Base-by-base conservation (phyloP, 2,113 vertebrate species). In the Catagonus wagneri region DNA sequence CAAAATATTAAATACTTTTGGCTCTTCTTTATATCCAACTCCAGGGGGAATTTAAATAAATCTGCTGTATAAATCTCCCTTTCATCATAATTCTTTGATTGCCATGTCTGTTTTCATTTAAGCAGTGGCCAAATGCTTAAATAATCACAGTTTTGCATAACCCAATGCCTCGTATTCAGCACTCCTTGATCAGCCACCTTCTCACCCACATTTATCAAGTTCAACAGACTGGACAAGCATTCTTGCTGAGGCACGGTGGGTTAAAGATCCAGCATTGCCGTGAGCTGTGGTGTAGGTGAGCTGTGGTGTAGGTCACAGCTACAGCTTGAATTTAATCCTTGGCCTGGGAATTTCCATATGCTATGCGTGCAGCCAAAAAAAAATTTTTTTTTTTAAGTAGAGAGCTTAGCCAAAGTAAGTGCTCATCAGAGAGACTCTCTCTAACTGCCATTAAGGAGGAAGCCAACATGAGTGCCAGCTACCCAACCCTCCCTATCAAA, bases 21-120 rank as follows among this genome's bases (percentile, higher is more conserved):
- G 78, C 56, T 95, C 85, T 80, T 92, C 72, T 78, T 88, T 60
- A 71, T 66, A 23, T 34, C 52, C 22, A 60, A 69, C 10, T 81
- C 54, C 12, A 69, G 23, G 14, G 8, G 29, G n/a, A n/a, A n/a
- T 44, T 90, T 90, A 72, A 89, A 66, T 20, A 27, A 76, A 63
- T 39, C 36, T 65, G 11, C 22, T 17, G 20, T 27, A 16, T 8
- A 90, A 52, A 44, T 75, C 50, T 68, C 20, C 12, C 22, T 81
- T 50, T 61, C 6, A 6, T 60, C 11, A 56, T 11, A 50, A 54
- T 76, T 36, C 54, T 83, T 58, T 36, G 56, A 34, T 65, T 25
- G 1, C 10, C 13, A 10, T 68, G 63, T 16, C 14, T 66, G 61
- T 72, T 84, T 63, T 5, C 0, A 32, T 29, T 25, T 78, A 72